Evolutionary conservation across 2,888 invertebrate genomes (phyloP).

Genomic region (Cotesia congregata): DNA sequence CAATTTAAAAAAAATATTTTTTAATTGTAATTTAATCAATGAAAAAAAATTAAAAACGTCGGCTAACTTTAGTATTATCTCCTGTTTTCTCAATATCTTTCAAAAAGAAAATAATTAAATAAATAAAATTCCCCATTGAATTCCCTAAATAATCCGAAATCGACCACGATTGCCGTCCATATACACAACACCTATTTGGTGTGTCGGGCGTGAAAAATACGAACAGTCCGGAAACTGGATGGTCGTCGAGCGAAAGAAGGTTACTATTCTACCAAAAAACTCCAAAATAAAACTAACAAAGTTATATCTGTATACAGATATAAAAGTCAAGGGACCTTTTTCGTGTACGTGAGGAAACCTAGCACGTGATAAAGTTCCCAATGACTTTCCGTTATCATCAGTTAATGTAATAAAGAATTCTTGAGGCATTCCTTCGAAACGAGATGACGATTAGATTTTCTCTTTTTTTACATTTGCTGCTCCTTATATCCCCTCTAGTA

Average conservation of each 20-base stretch:
- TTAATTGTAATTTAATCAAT: too few relatives aligned
- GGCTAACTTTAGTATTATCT: too few relatives aligned
- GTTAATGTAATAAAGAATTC: slow-evolving; percentile 26
- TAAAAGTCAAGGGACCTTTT: slow-evolving; percentile 39
- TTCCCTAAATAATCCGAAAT: neutral
- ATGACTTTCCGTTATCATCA: slow-evolving; percentile 32
- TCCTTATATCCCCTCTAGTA: neutral
- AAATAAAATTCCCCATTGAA: neutral
- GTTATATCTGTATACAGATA: slow-evolving; percentile 16
- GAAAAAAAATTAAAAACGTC: too few relatives aligned
- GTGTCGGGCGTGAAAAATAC: slow-evolving; percentile 1
- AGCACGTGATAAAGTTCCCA: slow-evolving; percentile 47
- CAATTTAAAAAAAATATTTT: too few relatives aligned
- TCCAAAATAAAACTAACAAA: slow-evolving; percentile 23
- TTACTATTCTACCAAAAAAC: neutral
- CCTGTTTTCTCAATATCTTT: too few relatives aligned
- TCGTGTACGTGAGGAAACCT: slow-evolving; percentile 43
- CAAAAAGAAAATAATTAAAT: neutral
- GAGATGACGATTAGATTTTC: neutral
- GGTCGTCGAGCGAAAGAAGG: neutral
- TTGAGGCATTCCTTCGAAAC: neutral
- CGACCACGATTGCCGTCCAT: slow-evolving; percentile 3
- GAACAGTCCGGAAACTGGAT: neutral
- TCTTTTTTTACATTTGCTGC: neutral
- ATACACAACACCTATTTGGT: slow-evolving; percentile 14